Base-by-base conservation (phyloP, 2,888 invertebrate genomes). In the Himalopsyche anomala region DNA sequence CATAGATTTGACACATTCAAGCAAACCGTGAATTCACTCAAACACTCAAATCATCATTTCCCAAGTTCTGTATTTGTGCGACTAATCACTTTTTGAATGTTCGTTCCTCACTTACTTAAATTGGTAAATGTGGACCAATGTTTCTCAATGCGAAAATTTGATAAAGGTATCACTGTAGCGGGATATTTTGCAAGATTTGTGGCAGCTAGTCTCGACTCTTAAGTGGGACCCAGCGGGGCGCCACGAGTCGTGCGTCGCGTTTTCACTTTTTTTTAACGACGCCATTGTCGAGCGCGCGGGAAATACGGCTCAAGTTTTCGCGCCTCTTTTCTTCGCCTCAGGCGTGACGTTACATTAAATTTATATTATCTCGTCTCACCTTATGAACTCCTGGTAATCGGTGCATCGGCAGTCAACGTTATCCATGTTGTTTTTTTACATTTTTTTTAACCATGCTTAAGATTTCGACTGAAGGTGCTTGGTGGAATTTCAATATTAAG, bases 301-400 rank as follows among this genome's bases (percentile, higher is more conserved):
- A 62, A 62, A 62, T 62, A 15, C 15, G 19, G 62, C 62, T 62
- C 15, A 19, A 62, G 62, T 62, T 62, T 62, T 62, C 62, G 62
- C 62, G 62, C 62, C 62, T 3, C 19, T 62, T 62, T 62, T 62
- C 51, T 51, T 15, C 15, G 15, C 51, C 51, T 51, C n/a, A 19
- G 62, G 1, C 62, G 28, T n/a, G 19, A 19, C 28, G n/a, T 19
- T 19, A 62, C n/a, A 62, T 62, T 62, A 62, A 62, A 62, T 56
- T 56, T 56, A 56, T 56, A 56, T n/a, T 56, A 56, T 19, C 62
- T 62, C 62, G 0, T 62, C 62, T 62, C 62, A 62, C 62, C 62
- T 62, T 4, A 62, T 62, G 62, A 62, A 62, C 62, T 62, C 19
- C 62, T 62, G 62, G 62, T 62, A 62, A 62, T 62, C 19, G 9